Evolutionary conservation across 1,140 invertebrate genomes (phyloP).

Genomic region (Papilio polyxenes): DNA sequence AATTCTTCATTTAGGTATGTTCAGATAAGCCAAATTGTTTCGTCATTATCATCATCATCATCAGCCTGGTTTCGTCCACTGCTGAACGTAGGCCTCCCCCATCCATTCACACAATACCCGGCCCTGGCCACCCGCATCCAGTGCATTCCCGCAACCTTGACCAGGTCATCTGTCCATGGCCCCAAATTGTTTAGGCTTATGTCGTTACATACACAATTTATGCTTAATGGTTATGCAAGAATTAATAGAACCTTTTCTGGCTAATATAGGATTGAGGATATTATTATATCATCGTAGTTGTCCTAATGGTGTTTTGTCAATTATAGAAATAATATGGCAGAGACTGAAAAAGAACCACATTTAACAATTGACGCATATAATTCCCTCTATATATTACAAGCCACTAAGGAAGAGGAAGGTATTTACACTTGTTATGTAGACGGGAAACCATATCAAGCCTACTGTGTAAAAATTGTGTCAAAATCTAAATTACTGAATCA

Average conservation of each 20-base stretch:
- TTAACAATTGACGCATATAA: constrained; percentile 81
- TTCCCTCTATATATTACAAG: constrained; percentile 81
- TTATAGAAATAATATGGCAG: constrained; percentile 64
- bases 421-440: constrained; percentile 82
- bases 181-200: background rate
- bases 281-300: background rate
- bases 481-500: constrained; percentile 72
- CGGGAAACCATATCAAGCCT: constrained; percentile 77
- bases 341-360: constrained; percentile 70
- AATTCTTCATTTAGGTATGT: constrained; percentile 47
- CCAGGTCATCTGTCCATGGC: no score
- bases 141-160: no score
- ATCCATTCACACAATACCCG: no score
- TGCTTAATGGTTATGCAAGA: background rate
- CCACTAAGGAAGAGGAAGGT: constrained; percentile 78
- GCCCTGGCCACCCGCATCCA: no score
- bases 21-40: background rate
- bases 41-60: no score
- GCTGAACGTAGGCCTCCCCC: no score
- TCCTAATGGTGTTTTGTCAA: constrained; percentile 30
- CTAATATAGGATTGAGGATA: background rate
- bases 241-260: background rate
- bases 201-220: no score
- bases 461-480: constrained; percentile 75
- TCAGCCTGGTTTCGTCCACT: no score